A percentile compares a stretch with the other conserved stretches of the same genome.
phyloP scores from a whole-genome alignment of 2,113 vertebrate genomes.

The Tringa solitaria region DNA sequence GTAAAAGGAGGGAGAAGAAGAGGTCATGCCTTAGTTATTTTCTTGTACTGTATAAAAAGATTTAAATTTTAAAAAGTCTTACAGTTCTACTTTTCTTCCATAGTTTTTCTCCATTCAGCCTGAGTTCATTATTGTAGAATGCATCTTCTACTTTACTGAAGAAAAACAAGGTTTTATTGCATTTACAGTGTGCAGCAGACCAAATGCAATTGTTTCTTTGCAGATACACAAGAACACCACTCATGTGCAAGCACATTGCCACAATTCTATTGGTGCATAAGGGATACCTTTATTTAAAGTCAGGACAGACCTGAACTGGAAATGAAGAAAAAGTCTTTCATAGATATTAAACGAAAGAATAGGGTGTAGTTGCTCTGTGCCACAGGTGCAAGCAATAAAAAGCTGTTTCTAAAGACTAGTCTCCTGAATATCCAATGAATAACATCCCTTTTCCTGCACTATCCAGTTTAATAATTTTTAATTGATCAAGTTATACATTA shows the following conservation, averaged over 20 bases:
- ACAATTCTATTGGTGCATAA: neutral
- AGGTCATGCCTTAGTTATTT: neutral
- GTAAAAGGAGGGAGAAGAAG: neutral
- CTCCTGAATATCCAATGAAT: neutral
- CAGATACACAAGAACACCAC: neutral
- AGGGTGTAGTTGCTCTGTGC: neutral
- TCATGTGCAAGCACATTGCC: neutral
- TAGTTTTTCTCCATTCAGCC: conserved; percentile 91
- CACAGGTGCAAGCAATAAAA: neutral
- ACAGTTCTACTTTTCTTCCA: conserved; percentile 97
- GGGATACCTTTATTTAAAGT: neutral
- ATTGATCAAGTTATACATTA: neutral
- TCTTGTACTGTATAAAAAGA: neutral
- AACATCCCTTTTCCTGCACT: neutral
- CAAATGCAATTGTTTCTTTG: neutral
- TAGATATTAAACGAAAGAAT: neutral
- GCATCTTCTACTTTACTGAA: conserved; percentile 94
- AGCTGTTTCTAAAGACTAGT: neutral
- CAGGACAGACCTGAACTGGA: neutral
- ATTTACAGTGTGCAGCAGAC: conserved; percentile 11
- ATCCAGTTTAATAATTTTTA: neutral
- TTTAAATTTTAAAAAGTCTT: conserved; percentile 53
- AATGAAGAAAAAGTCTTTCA: neutral
- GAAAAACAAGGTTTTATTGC: conserved; percentile 49
- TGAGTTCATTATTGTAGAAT: conserved; percentile 89